phyloP scores from a whole-genome alignment of 2,888 invertebrate genomes.

The Cactoblastis cactorum region DNA sequence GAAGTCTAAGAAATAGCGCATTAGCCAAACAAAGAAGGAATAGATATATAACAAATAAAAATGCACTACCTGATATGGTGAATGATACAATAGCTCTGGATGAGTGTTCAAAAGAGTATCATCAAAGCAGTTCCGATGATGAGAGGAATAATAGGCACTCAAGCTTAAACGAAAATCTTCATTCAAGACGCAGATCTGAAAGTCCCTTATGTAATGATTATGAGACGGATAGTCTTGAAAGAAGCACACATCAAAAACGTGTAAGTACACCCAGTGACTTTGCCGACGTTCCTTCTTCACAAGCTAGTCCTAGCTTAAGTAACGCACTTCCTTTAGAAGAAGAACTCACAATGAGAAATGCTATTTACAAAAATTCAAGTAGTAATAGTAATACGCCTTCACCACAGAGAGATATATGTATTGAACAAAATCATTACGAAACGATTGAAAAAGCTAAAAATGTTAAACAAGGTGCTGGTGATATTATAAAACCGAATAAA shows the following conservation, averaged over 20 bases:
- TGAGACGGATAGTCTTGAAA: slow-evolving; percentile 86
- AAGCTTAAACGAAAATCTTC: slow-evolving; percentile 39
- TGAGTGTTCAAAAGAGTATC: slow-evolving; percentile 59
- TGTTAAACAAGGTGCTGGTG: slow-evolving; percentile 31
- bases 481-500: slow-evolving; percentile 58
- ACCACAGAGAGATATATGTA: slow-evolving; percentile 50
- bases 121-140: slow-evolving; percentile 64
- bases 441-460: slow-evolving; percentile 44
- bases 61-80: slow-evolving; percentile 81
- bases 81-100: slow-evolving; percentile 79
- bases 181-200: slow-evolving; percentile 49
- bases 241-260: slow-evolving; percentile 75
- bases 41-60: slow-evolving; percentile 49
- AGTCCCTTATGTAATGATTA: slow-evolving; percentile 80
- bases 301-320: slow-evolving; percentile 86
- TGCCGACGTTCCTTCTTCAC: slow-evolving; percentile 82
- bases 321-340: slow-evolving; percentile 88
- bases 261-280: slow-evolving; percentile 81
- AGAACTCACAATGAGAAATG: slow-evolving; percentile 88
- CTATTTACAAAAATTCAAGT: slow-evolving; percentile 83
- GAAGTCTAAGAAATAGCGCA: slow-evolving; percentile 42
- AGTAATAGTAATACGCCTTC: slow-evolving; percentile 75
- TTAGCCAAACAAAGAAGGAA: slow-evolving; percentile 38
- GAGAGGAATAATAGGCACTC: slow-evolving; percentile 51
- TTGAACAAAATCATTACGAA: slow-evolving; percentile 68